phyloP scores from a whole-genome alignment of 2,888 invertebrate genomes.

The Ornithoptera alexandrae region DNA sequence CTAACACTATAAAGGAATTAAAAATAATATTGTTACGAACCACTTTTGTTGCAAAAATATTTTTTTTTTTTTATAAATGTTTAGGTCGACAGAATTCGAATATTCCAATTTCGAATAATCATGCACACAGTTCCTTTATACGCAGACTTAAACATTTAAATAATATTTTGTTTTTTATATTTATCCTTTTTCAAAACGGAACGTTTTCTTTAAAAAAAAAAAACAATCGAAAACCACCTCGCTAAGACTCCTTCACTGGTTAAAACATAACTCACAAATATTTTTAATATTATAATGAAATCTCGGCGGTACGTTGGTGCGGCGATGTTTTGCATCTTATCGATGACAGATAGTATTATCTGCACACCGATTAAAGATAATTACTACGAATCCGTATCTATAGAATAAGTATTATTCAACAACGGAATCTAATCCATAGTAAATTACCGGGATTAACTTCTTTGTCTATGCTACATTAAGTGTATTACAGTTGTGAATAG shows the following conservation, averaged over 20 bases:
- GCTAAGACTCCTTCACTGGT: conserved; percentile 8
- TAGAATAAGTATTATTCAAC: conserved; percentile 24
- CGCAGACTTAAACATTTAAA: neutral
- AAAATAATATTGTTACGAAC: no score
- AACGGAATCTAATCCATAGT: conserved; percentile 14
- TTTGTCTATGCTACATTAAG: neutral
- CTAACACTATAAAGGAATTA: no score
- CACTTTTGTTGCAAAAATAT: no score
- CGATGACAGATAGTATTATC: conserved; percentile 25
- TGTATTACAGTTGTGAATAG: neutral
- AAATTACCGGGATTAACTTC: conserved; percentile 11
- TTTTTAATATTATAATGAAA: conserved; percentile 25
- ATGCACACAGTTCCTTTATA: neutral
- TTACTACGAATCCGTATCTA: conserved; percentile 27
- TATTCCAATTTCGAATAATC: neutral
- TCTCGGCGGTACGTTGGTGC: conserved; percentile 19
- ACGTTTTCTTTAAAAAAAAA: neutral
- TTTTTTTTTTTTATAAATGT: neutral
- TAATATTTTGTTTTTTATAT: neutral
- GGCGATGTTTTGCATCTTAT: conserved; percentile 25
- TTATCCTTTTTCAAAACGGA: neutral
- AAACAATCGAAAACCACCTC: conserved; percentile 1
- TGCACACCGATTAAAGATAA: conserved; percentile 27
- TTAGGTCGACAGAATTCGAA: neutral
- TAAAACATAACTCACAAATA: conserved; percentile 23